phyloP scores from a whole-genome alignment of 2,113 vertebrate genomes.

The Callopanchax toddi region DNA sequence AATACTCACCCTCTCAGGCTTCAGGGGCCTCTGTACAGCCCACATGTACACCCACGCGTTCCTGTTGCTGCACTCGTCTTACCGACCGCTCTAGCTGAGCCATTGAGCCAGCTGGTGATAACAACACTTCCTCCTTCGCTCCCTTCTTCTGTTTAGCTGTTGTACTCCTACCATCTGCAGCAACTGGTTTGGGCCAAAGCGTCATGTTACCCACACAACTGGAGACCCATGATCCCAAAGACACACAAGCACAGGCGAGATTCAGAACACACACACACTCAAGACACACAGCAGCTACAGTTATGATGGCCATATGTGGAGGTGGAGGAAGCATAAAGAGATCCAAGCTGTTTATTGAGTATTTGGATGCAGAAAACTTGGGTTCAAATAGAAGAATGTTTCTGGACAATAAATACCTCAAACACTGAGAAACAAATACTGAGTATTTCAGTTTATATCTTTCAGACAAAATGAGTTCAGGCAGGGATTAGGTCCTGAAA shows the following conservation, averaged over 20 bases:
- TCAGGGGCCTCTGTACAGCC: conserved; percentile 39
- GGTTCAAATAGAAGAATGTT: conserved; percentile 26
- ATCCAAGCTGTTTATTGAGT: conserved; percentile 21
- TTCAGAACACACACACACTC: conserved; percentile 19
- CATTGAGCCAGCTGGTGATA: conserved; percentile 72
- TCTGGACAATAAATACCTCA: conserved; percentile 34
- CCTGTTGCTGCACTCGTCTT: conserved; percentile 61
- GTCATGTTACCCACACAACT: conserved; percentile 67
- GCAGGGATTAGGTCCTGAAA: conserved; percentile 9
- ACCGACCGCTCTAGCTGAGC: conserved; percentile 52
- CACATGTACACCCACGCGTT: conserved; percentile 68
- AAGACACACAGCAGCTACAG: conserved; percentile 29
- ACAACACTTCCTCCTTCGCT: conserved; percentile 71
- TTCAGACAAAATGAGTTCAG: conserved; percentile 27
- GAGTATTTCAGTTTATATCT: conserved; percentile 15
- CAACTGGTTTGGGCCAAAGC: conserved; percentile 59
- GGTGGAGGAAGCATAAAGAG: conserved; percentile 17
- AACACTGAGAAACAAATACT: conserved; percentile 54
- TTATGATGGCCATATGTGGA: conserved; percentile 21
- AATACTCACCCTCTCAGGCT: conserved; percentile 50
- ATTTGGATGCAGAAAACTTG: conserved; percentile 25
- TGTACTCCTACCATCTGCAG: conserved; percentile 67
- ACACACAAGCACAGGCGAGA: conserved; percentile 37
- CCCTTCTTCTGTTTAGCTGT: conserved; percentile 54
- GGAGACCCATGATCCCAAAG: conserved; percentile 43